Base-by-base conservation (phyloP, 2,113 vertebrate genomes). In the Megaptera novaeangliae region DNA sequence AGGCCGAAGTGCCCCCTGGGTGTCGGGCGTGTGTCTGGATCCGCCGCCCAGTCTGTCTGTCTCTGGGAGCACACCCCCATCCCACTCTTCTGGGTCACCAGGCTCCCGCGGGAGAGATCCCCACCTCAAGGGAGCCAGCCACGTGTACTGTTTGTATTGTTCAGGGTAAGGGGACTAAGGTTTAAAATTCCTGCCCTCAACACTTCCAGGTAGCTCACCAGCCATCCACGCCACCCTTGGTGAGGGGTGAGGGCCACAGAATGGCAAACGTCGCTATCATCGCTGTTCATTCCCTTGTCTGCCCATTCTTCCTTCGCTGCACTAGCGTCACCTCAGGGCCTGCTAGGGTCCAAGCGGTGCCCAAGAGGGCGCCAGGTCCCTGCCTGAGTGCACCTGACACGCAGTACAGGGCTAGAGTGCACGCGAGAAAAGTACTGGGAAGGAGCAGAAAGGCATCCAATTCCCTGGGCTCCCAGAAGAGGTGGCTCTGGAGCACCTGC, bases 381-480 rank as follows among this genome's bases (percentile, higher is more conserved):
- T n/a, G 27, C 34, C 41, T 44, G 84, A 34, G 46, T 20, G 44
- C 66, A 34, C 3, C 10, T 36, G 36, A 36, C 75, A 11, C 6
- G 0, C 4, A 3, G 5, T 2, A 3, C 36, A 39, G 61, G 18
- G 13, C n/a, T 14, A 21, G 15, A 8, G 2, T 0, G 0, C 4
- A 17, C 13, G 10, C 23, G 2, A 12, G 82, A 31, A 9, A 57
- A 57, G 39, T 2, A 4, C 88, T 14, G 46, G 44, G 29, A 14
- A 13, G 20, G n/a, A 39, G 27, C 41, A 64, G 66, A 31, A 68
- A 74, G 57, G 1, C 61, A 10, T 15, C 8, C 7, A 2, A 2
- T 4, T 14, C 64, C 46, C 18, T 2, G 36, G 34, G 68, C 20
- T 68, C 91, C 36, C 63, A 5, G 41, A 14, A 17, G 52, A 49